These are phyloP conservation scores for Microtus obscurus DNA, from an alignment of 2,797 vertebrate genomes.

Conservation along the genomic window DNA sequence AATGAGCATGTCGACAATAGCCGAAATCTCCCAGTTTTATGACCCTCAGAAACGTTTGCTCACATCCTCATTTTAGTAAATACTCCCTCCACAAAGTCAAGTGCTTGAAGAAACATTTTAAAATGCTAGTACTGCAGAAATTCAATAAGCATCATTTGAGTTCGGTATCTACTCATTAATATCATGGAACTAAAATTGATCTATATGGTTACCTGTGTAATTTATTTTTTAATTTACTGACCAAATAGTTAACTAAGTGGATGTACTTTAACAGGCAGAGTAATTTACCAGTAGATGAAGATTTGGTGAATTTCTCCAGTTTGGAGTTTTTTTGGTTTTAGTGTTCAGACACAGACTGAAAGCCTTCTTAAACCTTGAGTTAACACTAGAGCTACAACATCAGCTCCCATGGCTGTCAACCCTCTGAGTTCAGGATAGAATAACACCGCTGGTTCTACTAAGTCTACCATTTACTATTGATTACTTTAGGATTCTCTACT, in stretches of 20 bases:
- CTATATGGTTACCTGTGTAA: not conserved
- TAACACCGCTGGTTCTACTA: not conserved
- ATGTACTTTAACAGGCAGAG: not conserved
- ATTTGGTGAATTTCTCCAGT: not conserved
- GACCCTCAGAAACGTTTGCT: not conserved
- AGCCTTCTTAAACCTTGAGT: not conserved
- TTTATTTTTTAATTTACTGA: not conserved
- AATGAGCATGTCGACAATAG: not conserved
- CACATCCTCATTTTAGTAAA: not conserved
- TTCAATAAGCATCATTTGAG: not conserved
- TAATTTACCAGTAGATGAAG: not conserved
- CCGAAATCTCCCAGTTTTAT: not conserved
- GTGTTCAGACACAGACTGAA: not conserved
- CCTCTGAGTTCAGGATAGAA: not conserved
- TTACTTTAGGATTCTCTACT: not conserved
- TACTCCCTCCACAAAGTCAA: not conserved
- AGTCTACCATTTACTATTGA: not conserved
- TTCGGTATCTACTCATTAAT: not conserved
- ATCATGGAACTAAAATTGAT: not conserved
- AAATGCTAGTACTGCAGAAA: not conserved
- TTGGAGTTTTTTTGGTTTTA: not conserved
- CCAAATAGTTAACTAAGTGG: not conserved
- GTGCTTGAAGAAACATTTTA: not conserved
- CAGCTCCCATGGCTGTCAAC: not conserved
- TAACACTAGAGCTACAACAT: not conserved